A percentile compares a stretch with the other conserved stretches of the same genome.
Conservation (phyloP, 1,140 invertebrate genomes). For the Ephestia elutella region DNA sequence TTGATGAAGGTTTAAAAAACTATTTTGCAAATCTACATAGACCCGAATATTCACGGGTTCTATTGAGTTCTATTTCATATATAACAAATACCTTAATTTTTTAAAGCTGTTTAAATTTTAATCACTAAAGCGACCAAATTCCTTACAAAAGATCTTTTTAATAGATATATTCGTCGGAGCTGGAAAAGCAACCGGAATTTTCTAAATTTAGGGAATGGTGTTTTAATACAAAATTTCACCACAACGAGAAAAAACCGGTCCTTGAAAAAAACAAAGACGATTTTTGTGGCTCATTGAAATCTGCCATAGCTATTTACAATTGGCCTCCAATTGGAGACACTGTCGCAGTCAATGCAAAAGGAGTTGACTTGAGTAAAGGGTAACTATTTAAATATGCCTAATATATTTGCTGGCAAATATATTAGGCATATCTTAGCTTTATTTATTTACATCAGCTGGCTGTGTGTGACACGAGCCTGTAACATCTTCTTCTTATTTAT, state of each 20-base stretch:
- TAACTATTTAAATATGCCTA: conserved; percentile 18
- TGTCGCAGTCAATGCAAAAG: conserved; percentile 42
- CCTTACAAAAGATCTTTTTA: conserved; percentile 17
- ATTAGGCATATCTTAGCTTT: too few species aligned
- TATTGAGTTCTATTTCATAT: too few species aligned
- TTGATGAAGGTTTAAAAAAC: too few species aligned
- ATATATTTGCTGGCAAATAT: too few species aligned
- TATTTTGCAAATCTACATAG: too few species aligned
- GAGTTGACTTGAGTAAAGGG: conserved; percentile 67
- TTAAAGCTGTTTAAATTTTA: too few species aligned
- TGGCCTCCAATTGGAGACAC: conserved; percentile 55
- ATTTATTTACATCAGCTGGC: too few species aligned
- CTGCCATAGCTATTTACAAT: conserved; percentile 51
- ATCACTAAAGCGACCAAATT: too few species aligned
- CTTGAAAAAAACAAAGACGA: conserved; percentile 77
- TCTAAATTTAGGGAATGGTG: conserved; percentile 85
- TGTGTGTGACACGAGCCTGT: too few species aligned
- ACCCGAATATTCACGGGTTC: too few species aligned
- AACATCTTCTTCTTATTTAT: too few species aligned
- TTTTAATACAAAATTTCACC: conserved; percentile 82
- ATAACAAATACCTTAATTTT: too few species aligned
- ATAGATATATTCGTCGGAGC: conserved; percentile 83
- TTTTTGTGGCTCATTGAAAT: conserved; percentile 75
- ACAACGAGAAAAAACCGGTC: conserved; percentile 78
- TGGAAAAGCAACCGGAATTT: conserved; percentile 86